Base-by-base conservation (phyloP, 2,113 vertebrate genomes). In the Capreolus pygargus region DNA sequence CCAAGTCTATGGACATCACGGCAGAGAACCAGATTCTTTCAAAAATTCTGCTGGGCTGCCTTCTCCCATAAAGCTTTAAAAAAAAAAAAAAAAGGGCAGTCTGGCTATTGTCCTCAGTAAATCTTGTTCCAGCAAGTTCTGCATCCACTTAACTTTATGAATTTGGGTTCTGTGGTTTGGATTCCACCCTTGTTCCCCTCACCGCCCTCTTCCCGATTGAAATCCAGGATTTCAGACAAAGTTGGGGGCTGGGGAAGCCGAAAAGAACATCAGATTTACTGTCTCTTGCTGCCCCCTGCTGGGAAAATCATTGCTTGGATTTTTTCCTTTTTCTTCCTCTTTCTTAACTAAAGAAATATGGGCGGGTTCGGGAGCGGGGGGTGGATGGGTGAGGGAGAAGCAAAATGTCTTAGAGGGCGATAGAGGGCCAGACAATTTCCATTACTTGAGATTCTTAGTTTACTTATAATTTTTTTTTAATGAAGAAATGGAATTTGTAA, bases 251-350 rank as follows among this genome's bases (percentile, higher is more conserved):
- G 94, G 96, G 79, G 13, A 95, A 94, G 21, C 1, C 0, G 15
- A 45, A 1, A 1, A 0, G 11, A 55, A 1, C 8, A 6, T 0
- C 0, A 2, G 60, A 98, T 98, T 97, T 95, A 97, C 88, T 98
- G 96, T 98, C 97, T 98, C 97, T 98, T 99, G 98, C 98, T 99
- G 99, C 99, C 98, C 98, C 96, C 99, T 99, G 96, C 98, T 98
- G 99, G 97, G 88, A 27, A 96, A 61, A 79, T n/a, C 17, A 15
- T 1, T 36, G 16, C 28, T 27, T 60, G 28, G 39, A 30, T 81
- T 8, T 5, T 43, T 33, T 45, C 23, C 21, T 36, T 6, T 23
- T 17, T 30, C 11, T 84, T 50, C 43, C 19, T 23, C 14, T 95
- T 33, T 67, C 94, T 67, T 36, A 81, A 90, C 54, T 55, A 43